A percentile compares a stretch with the other conserved stretches of the same genome.
These are phyloP conservation scores for Craseonycteris thonglongyai DNA, from an alignment of 2,113 vertebrate genomes.

Conservation along the genomic window DNA sequence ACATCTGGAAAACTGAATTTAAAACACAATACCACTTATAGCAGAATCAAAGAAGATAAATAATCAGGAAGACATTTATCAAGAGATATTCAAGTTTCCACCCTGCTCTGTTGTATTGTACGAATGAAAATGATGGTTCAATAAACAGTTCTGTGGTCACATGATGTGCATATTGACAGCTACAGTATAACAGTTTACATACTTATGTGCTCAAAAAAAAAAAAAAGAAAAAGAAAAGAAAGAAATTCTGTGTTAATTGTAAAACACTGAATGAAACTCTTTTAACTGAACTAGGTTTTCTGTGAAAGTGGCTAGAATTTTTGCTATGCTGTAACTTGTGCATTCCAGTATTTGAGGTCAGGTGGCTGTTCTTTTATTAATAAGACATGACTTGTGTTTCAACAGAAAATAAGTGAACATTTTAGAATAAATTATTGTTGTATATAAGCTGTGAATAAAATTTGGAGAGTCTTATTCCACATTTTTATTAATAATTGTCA, in stretches of 20 bases:
- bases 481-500: constrained; percentile 66
- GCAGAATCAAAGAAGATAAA: neutral
- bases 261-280: constrained; percentile 83
- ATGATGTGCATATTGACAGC: constrained; percentile 88
- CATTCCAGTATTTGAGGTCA: constrained; percentile 89
- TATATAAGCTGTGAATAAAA: constrained; percentile 86
- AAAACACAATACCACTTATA: neutral
- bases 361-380: constrained; percentile 88
- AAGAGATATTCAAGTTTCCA: constrained; percentile 72
- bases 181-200: constrained; percentile 86
- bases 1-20: neutral
- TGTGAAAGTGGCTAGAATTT: constrained; percentile 84
- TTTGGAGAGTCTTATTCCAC: constrained; percentile 73
- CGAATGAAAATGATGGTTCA: constrained; percentile 86
- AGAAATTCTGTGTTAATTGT: constrained; percentile 81
- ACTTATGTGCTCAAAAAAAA: constrained; percentile 78
- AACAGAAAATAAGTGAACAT: constrained; percentile 87
- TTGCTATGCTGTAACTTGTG: constrained; percentile 91
- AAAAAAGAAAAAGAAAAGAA: constrained; percentile 58
- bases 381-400: constrained; percentile 81
- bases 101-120: constrained; percentile 88
- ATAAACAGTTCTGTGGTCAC: constrained; percentile 88
- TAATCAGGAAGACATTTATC: neutral
- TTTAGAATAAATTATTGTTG: constrained; percentile 98
- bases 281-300: constrained; percentile 86